phyloP scores from a whole-genome alignment of 2,888 invertebrate species.

The Trissoscelio sp. region DNA sequence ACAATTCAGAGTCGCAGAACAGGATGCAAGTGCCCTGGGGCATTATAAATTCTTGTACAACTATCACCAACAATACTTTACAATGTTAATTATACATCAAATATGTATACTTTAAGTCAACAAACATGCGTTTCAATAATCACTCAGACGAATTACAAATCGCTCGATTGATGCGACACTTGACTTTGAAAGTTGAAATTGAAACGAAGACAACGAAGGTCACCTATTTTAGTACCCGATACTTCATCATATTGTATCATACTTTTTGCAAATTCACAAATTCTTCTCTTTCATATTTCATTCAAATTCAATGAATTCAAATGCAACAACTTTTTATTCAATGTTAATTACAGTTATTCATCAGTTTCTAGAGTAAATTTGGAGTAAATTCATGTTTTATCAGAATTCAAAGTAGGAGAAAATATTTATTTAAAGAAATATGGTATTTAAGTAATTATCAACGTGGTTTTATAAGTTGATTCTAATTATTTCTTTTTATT shows the following conservation, averaged over 20 bases:
- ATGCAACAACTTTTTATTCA: no score
- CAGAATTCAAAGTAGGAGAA: no score
- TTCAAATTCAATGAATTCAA: no score
- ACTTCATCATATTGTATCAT: not conserved
- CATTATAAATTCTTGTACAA: not conserved
- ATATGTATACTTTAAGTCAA: not conserved
- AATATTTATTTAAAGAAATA: no score
- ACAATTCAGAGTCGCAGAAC: slow-evolving; percentile 39
- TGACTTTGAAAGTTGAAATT: slow-evolving; percentile 50
- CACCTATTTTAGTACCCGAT: slow-evolving; percentile 59
- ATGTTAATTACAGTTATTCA: no score
- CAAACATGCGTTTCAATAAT: not conserved
- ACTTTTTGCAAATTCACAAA: not conserved
- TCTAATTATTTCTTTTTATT: not conserved
- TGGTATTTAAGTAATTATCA: no score
- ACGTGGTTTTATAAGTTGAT: no score
- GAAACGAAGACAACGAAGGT: slow-evolving; percentile 58
- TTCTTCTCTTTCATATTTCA: no score
- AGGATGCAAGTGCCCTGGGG: slow-evolving; percentile 17
- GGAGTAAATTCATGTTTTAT: no score
- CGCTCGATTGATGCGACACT: slow-evolving; percentile 30
- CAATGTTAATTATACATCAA: not conserved
- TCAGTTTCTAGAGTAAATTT: no score
- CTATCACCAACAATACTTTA: not conserved
- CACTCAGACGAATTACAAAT: slow-evolving; percentile 6